phyloP scores from a whole-genome alignment of 23 tunicate species.

The Ascidia mentula region DNA sequence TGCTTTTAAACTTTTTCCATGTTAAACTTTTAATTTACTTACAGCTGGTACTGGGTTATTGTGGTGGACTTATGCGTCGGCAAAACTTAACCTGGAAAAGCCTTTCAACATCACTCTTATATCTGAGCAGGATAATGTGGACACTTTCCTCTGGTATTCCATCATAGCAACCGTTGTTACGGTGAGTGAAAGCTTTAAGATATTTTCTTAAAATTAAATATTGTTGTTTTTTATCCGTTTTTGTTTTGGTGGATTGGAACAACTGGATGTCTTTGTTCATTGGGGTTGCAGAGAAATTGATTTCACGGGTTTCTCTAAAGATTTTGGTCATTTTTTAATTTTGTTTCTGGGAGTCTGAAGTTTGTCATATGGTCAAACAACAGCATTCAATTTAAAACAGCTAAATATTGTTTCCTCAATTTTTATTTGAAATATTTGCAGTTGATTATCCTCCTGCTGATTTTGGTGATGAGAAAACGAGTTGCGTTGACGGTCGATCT shows the following conservation, averaged over 20 bases:
- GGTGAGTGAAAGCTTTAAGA: slow-evolving; percentile 48
- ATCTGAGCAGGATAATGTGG: slow-evolving; percentile 32
- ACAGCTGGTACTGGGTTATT: slow-evolving; percentile 77
- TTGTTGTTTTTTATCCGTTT: too few relatives aligned
- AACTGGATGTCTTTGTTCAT: neutral
- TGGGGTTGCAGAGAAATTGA: neutral
- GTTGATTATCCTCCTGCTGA: slow-evolving; percentile 69
- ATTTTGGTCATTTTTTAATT: too few relatives aligned
- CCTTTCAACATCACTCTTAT: slow-evolving; percentile 38
- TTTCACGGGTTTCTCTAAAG: neutral
- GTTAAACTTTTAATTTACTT: slow-evolving; percentile 2
- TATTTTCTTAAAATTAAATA: too few relatives aligned
- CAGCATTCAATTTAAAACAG: too few relatives aligned
- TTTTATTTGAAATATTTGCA: too few relatives aligned
- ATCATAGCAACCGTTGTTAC: slow-evolving; percentile 74
- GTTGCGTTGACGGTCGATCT: slow-evolving; percentile 73
- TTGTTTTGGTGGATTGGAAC: too few relatives aligned
- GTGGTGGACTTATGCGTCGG: slow-evolving; percentile 78
- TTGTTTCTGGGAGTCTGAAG: too few relatives aligned
- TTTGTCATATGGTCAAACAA: too few relatives aligned
- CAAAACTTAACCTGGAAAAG: slow-evolving; percentile 27
- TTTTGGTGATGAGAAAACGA: slow-evolving; percentile 89
- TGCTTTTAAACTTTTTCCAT: too few relatives aligned
- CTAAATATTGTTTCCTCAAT: too few relatives aligned
- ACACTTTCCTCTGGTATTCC: slow-evolving; percentile 70